A percentile compares a stretch with the other conserved stretches of the same genome.
Evolutionary conservation across 2,113 vertebrate genomes (phyloP).

Genomic region (Xenus cinereus): DNA sequence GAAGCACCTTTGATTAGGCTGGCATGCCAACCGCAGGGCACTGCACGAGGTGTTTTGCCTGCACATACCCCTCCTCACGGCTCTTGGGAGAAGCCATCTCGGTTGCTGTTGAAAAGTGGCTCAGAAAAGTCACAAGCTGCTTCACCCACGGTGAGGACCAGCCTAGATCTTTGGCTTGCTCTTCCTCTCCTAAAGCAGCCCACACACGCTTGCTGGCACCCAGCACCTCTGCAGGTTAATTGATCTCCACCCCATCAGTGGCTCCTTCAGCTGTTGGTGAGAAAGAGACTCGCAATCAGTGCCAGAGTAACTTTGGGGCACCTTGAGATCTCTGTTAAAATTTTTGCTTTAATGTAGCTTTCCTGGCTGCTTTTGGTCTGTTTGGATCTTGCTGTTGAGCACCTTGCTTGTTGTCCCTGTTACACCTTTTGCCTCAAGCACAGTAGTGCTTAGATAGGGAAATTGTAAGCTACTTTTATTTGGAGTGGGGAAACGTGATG

Average conservation of each 20-base stretch:
- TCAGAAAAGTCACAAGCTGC: neutral
- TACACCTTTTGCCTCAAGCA: neutral
- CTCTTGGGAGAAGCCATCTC: neutral
- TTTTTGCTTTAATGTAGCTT: neutral
- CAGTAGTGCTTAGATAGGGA: neutral
- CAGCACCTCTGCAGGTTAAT: neutral
- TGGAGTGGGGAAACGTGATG: neutral
- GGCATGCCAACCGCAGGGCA: neutral
- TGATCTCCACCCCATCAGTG: neutral
- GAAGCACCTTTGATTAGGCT: neutral
- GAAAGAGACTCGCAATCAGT: neutral
- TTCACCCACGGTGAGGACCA: neutral
- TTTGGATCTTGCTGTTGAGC: neutral
- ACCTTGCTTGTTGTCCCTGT: neutral
- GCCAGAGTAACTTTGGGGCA: neutral
- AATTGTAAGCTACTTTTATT: neutral
- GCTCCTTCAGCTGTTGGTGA: neutral
- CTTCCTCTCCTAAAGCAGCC: neutral
- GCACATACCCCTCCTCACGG: rapidly evolving
- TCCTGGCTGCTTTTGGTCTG: neutral
- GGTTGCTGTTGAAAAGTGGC: neutral
- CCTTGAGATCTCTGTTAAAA: neutral
- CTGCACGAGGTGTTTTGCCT: neutral
- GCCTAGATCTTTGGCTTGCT: neutral
- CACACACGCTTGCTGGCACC: neutral